Conservation (phyloP, 2,113 vertebrate genomes). For the Alaudala cheleensis region DNA sequence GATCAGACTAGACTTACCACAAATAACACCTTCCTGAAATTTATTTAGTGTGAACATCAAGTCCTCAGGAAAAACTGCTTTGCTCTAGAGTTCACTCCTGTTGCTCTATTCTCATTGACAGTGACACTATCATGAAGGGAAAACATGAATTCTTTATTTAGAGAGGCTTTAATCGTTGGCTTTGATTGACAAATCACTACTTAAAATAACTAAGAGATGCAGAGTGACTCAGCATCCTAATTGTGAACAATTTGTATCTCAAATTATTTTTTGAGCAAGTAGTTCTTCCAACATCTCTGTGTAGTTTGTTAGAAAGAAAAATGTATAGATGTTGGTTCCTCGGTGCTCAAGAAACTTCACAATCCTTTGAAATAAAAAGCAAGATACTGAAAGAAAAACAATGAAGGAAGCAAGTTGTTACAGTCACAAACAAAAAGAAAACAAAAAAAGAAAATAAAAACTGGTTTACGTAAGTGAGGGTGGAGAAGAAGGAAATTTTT, state of each 20-base stretch:
- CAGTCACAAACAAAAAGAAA: not conserved
- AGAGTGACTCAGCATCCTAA: not conserved
- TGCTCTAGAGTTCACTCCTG: not conserved
- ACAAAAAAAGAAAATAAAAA: not conserved
- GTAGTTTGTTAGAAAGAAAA: not conserved
- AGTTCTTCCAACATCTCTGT: not conserved
- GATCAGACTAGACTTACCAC: not conserved
- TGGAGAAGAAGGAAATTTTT: not conserved
- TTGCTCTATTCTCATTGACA: not conserved
- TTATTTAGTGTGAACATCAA: not conserved
- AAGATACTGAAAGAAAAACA: not conserved
- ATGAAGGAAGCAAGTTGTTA: not conserved
- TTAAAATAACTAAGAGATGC: not conserved
- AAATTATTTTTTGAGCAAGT: not conserved
- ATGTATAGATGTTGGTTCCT: not conserved
- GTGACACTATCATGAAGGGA: not conserved
- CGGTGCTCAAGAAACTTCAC: not conserved
- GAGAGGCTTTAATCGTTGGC: not conserved
- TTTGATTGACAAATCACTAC: not conserved
- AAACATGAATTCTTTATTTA: not conserved
- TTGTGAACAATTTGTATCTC: not conserved
- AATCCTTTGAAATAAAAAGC: not conserved
- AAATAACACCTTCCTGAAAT: not conserved
- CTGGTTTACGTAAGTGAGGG: not conserved
- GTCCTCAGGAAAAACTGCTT: not conserved